Evolutionary conservation across 2,113 vertebrate species (phyloP).

Genomic region (Rhinoptilus africanus): DNA sequence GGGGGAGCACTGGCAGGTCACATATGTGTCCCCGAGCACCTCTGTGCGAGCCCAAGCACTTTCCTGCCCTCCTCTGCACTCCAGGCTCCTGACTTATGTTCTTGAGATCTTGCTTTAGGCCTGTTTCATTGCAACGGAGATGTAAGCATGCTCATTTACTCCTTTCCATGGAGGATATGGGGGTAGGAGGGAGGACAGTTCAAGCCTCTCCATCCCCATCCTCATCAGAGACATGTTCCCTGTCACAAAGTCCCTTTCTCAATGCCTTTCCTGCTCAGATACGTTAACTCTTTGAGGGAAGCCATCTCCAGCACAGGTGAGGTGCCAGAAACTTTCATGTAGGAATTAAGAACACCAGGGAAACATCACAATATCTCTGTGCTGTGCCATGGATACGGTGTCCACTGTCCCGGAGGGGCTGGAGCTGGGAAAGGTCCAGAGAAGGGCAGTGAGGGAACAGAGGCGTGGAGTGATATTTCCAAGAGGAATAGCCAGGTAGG

Average conservation of each 20-base stretch:
- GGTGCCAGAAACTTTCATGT: neutral
- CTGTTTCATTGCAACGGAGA: neutral
- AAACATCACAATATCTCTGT: neutral
- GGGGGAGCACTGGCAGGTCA: neutral
- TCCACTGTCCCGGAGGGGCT: accelerated
- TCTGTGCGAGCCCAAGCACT: neutral
- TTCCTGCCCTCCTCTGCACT: neutral
- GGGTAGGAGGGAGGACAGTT: neutral
- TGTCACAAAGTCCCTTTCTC: neutral
- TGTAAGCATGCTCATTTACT: neutral
- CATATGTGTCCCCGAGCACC: accelerated
- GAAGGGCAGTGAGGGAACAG: neutral
- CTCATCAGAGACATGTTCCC: neutral
- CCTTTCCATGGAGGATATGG: neutral
- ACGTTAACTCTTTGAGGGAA: neutral
- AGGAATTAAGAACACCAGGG: neutral
- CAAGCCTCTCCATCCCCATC: neutral
- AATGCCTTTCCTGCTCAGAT: neutral
- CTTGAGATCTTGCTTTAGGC: neutral
- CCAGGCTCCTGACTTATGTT: neutral
- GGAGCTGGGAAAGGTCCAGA: neutral
- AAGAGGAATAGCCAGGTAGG: neutral
- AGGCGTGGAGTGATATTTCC: neutral
- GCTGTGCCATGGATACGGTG: accelerated
- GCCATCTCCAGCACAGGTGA: accelerated